Evolutionary conservation across 2,797 vertebrate species (phyloP).

Genomic region (Eulemur mongoz): DNA sequence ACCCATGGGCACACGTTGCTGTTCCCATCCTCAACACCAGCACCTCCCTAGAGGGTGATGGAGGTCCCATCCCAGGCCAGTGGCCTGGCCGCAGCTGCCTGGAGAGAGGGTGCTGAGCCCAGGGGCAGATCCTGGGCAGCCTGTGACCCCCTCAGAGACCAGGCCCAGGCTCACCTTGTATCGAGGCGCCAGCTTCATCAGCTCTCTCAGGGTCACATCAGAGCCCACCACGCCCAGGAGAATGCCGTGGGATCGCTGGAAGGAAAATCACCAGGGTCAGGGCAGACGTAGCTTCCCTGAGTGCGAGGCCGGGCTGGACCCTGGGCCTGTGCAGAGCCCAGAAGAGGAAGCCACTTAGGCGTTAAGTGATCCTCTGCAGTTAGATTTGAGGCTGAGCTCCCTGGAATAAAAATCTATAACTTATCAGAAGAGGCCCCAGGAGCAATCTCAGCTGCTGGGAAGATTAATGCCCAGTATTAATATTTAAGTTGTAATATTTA

Average conservation of each 20-base stretch:
- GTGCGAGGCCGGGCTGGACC: background rate
- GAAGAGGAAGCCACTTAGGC: background rate
- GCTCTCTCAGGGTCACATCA: constrained; percentile 94
- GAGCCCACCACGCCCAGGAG: constrained; percentile 96
- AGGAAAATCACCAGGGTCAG: background rate
- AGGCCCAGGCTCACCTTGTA: constrained; percentile 91
- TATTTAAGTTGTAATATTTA: constrained; percentile 60
- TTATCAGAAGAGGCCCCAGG: background rate
- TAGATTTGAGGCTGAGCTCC: background rate
- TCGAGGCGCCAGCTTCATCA: constrained; percentile 94
- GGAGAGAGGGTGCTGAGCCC: background rate
- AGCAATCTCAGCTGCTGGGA: background rate
- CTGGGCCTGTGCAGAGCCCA: background rate
- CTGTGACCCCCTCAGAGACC: no score
- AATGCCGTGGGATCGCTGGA: constrained; percentile 94
- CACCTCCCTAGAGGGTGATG: accelerated
- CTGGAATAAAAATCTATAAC: constrained; percentile 11
- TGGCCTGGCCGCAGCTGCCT: background rate
- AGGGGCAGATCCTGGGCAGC: no score
- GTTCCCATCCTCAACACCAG: background rate
- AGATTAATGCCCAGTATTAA: constrained; percentile 53
- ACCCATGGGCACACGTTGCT: background rate
- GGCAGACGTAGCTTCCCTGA: background rate
- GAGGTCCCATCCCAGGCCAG: background rate
- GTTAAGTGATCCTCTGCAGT: background rate